phyloP scores from a whole-genome alignment of 2,113 vertebrate species.

The Stegastes partitus region DNA sequence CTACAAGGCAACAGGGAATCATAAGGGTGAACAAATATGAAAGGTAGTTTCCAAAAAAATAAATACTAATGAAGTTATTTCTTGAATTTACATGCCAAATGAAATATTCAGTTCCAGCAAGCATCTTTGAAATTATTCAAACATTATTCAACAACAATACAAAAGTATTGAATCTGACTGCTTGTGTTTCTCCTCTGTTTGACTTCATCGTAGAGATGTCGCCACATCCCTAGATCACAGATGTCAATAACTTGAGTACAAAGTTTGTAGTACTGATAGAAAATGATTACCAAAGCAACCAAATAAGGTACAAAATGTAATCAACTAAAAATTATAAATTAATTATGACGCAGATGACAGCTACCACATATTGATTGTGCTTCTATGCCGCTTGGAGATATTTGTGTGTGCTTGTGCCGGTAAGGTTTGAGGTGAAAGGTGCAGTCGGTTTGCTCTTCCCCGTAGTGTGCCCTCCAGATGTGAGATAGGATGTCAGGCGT shows the following conservation, averaged over 20 bases:
- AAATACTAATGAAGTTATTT: background rate
- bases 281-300: background rate
- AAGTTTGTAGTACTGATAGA: background rate
- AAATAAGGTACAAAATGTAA: background rate
- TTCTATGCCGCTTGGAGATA: background rate
- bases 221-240: background rate
- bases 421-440: conserved; percentile 12
- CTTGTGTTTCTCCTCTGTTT: background rate
- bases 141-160: background rate
- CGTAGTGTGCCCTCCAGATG: conserved; percentile 55
- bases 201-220: background rate
- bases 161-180: background rate
- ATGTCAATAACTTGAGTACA: background rate
- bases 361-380: background rate
- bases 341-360: background rate
- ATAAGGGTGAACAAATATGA: background rate
- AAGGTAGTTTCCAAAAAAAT: background rate
- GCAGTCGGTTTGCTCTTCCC: conserved; percentile 37
- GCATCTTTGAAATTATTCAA: background rate
- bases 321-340: background rate
- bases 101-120: background rate
- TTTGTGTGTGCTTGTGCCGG: background rate
- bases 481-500: conserved; percentile 50
- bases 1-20: background rate
- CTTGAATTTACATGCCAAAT: background rate